These are phyloP conservation scores for Mechanitis mazaeus DNA, from an alignment of 2,888 invertebrate genomes.

Conservation along the genomic window DNA sequence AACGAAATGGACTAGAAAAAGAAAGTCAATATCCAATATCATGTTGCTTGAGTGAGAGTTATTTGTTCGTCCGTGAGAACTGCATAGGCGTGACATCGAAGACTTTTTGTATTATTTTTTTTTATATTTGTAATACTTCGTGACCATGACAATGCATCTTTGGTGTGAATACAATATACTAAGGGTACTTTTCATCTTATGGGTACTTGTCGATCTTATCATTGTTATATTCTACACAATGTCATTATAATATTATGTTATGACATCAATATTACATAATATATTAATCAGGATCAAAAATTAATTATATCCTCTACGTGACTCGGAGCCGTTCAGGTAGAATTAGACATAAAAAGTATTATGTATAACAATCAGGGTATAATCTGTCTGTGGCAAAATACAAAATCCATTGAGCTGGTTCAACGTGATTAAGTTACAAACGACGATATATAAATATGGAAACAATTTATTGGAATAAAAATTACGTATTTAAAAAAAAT, in stretches of 20 bases:
- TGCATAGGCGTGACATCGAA: constrained; percentile 74
- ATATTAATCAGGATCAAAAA: no score
- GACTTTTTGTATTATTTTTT: constrained; percentile 49
- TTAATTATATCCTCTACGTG: no score
- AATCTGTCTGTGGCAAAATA: no score
- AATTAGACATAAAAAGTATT: no score
- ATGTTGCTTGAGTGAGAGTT: constrained; percentile 56
- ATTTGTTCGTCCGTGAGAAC: constrained; percentile 67
- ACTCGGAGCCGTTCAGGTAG: no score
- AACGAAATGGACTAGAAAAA: constrained; percentile 41
- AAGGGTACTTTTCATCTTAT: constrained; percentile 9
- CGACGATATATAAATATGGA: no score
- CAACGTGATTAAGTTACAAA: no score
- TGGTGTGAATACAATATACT: constrained; percentile 24
- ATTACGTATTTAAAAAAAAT: no score
- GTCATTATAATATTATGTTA: not conserved
- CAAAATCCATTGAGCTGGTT: no score
- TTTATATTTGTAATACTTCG: constrained; percentile 62
- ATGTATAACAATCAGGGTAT: no score
- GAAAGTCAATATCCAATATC: constrained; percentile 48
- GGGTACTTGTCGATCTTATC: not conserved
- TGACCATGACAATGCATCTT: constrained; percentile 68
- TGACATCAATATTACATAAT: no score
- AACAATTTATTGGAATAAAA: no score
- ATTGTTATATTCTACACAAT: not conserved